Base-by-base conservation (phyloP, 1,140 invertebrate genomes). In the Hyles vespertilio region DNA sequence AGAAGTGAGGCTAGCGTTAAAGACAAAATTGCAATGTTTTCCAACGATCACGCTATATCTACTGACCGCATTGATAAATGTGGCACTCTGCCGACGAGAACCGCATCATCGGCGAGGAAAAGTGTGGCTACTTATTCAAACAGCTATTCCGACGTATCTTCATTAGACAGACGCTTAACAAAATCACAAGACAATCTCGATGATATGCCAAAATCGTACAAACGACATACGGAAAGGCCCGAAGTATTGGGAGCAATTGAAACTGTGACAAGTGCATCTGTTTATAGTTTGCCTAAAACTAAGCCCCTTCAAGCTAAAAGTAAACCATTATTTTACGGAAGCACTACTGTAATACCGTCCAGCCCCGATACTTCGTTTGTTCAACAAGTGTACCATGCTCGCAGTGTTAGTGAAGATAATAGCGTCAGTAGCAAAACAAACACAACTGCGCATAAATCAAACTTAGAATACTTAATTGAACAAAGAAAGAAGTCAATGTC, bases 21-120 rank as follows among this genome's bases (percentile, higher is more conserved):
- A 70, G 95, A 96, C 75, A 96, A 96, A 87, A 97, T 97, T 70
- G 95, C 95, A 45, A 95, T 96, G 94, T 97, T 97, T 81, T 95
- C 95, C 5, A 80, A 82, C 58, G 78, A 90, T 53, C 74, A 89
- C 45, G 82, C 89, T 0, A 79, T 84, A 56, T 91, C 91, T 11
- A 43, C 91, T 68, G 69, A 91, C 68, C 59, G 86, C 70, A 54
- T 89, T 44, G 86, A 89, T 61, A 89, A 84, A 67, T 89, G 83
- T 72, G 83, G 83, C 22, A 87, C 84, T 77, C 91, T 69, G 76
- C 91, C 81, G 10, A 69, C 80, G 36, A 85, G 81, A 69, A 72
- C 65, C 53, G 74, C 89, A 50, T 84, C 87, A 40, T 79, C 75
- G 56, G 12, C 77, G 32, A 81, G 74, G 66, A 89, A 86, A 66